A percentile compares a stretch with the other conserved stretches of the same genome.
Evolutionary conservation across 2,888 invertebrate species (phyloP).

Genomic region (Calameuta idolon): DNA sequence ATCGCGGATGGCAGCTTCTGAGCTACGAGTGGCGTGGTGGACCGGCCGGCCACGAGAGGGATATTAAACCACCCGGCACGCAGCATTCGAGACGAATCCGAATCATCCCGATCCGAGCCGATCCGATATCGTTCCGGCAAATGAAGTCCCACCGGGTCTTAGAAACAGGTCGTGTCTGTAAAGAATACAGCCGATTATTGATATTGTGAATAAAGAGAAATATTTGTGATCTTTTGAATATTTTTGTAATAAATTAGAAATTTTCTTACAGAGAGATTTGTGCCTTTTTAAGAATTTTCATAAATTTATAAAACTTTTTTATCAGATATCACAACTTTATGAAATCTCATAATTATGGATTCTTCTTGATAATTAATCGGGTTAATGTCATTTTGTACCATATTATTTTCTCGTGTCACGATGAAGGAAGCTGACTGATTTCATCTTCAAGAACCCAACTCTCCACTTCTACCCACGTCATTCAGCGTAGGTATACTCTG

Average conservation of each 20-base stretch:
- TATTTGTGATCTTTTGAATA: background rate
- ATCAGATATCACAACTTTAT: background rate
- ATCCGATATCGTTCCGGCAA: background rate
- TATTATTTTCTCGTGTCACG: background rate
- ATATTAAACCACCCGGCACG: conserved; percentile 3
- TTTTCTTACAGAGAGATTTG: background rate
- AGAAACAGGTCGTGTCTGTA: background rate
- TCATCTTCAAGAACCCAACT: background rate
- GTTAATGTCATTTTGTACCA: background rate
- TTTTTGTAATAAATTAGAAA: background rate
- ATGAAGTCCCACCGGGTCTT: background rate
- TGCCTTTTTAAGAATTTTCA: background rate
- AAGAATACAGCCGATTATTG: background rate
- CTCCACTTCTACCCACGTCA: background rate
- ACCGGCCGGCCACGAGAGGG: conserved; percentile 10
- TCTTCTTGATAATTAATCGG: background rate
- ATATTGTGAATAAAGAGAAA: no score
- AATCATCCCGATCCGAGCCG: background rate
- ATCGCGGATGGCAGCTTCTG: conserved; percentile 11
- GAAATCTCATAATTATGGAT: no score
- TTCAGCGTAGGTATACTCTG: background rate
- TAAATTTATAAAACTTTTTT: background rate
- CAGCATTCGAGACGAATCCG: background rate
- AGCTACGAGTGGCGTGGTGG: conserved; percentile 5
- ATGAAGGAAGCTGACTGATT: background rate